Evolutionary conservation across 35 echinoderm and acorn worm genomes (phyloP).

Genomic region (Ophioderma brevispina): DNA sequence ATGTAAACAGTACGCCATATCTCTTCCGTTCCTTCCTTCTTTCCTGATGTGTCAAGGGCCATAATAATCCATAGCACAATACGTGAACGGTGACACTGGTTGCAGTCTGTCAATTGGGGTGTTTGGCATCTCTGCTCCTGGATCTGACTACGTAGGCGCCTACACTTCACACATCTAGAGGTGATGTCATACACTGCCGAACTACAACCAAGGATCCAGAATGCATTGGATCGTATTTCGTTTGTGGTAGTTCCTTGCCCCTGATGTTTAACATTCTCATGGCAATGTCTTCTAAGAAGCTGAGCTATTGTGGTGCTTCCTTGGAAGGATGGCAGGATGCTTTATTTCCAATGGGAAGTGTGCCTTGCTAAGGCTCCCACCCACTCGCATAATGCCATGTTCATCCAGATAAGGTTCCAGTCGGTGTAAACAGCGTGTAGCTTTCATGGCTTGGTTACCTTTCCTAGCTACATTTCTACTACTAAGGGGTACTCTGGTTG

Average conservation of each 20-base stretch:
- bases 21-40: too few species aligned
- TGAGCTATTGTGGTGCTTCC: background rate
- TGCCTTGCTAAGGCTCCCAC: background rate
- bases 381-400: background rate
- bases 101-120: too few species aligned
- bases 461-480: background rate
- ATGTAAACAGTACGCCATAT: too few species aligned
- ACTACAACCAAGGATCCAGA: background rate
- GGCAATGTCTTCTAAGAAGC: background rate
- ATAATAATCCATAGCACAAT: too few species aligned
- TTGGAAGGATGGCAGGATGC: background rate
- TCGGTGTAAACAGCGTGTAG: background rate
- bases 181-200: background rate
- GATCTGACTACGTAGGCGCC: background rate
- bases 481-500: background rate
- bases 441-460: background rate
- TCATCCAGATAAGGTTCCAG: background rate
- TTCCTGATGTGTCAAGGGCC: too few species aligned
- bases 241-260: background rate
- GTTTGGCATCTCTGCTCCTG: background rate
- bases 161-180: background rate
- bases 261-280: background rate
- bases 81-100: too few species aligned
- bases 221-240: background rate
- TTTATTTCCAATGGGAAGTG: background rate